Conservation (phyloP, 2,888 invertebrate species). For the Belgica antarctica region DNA sequence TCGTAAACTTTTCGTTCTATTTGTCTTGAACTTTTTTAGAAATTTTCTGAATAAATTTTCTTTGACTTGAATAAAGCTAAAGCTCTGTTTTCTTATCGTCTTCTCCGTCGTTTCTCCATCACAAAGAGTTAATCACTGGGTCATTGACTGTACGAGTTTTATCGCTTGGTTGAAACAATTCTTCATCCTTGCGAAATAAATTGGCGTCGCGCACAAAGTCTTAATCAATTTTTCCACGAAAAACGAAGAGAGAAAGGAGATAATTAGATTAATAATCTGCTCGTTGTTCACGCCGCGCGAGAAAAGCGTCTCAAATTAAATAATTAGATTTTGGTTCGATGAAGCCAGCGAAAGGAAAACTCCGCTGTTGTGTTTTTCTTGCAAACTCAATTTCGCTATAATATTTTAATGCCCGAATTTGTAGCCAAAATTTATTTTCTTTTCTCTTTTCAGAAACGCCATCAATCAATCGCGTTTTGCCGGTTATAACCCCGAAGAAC, state of each 20-base stretch:
- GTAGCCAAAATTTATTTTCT: too few species aligned
- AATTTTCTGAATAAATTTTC: too few species aligned
- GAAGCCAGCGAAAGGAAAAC: neutral
- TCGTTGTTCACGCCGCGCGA: neutral
- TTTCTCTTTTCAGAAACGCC: slow-evolving; percentile 45
- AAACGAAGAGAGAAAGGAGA: neutral
- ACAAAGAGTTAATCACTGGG: neutral
- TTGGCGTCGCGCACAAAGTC: neutral
- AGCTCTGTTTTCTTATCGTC: neutral
- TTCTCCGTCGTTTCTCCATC: too few species aligned
- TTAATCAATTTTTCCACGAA: slow-evolving; percentile 24
- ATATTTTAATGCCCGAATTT: neutral
- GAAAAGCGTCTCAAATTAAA: neutral
- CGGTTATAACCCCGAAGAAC: slow-evolving; percentile 59
- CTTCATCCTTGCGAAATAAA: too few species aligned
- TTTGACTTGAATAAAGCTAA: neutral
- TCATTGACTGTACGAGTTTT: neutral
- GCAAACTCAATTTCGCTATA: neutral
- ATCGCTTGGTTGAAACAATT: too few species aligned
- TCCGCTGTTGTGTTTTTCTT: neutral
- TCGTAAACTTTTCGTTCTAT: neutral
- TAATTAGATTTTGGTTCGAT: neutral
- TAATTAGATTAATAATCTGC: slow-evolving; percentile 28
- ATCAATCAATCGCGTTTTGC: slow-evolving; percentile 54
- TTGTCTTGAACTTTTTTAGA: slow-evolving; percentile 3